Conservation (phyloP, 1,140 invertebrate species). For the Pachypeltis micranthus region DNA sequence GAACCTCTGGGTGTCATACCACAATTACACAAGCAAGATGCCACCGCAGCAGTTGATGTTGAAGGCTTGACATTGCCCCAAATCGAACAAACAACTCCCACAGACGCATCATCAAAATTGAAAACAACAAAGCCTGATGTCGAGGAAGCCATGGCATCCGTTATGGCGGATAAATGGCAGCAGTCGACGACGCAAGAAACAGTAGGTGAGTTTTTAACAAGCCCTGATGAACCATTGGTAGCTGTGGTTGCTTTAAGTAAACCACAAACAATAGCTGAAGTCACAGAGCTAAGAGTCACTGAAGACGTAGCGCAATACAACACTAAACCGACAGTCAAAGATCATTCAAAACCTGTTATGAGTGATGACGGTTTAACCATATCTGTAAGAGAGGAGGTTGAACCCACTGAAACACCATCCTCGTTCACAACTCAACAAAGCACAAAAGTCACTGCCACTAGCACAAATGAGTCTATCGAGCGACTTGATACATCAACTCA, state of each 20-base stretch:
- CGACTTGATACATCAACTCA: not conserved
- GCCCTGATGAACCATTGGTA: not conserved
- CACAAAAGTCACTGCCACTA: not conserved
- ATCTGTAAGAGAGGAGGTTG: not conserved
- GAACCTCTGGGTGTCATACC: not conserved
- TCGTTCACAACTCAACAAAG: not conserved
- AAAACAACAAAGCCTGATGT: constrained; percentile 3
- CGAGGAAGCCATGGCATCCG: not conserved
- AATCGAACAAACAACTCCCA: constrained; percentile 11
- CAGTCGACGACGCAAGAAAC: constrained; percentile 6
- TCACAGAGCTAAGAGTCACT: not conserved
- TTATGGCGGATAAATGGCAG: not conserved
- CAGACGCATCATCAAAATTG: constrained; percentile 7
- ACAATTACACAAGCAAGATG: not conserved
- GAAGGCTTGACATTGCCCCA: constrained; percentile 9
- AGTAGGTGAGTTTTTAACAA: constrained; percentile 11
- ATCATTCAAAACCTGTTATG: not conserved
- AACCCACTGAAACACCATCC: not conserved
- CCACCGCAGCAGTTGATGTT: constrained; percentile 12
- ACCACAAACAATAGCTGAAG: not conserved
- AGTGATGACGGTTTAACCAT: not conserved
- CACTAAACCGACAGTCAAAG: not conserved
- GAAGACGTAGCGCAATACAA: not conserved
- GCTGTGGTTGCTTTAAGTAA: not conserved
- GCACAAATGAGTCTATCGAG: not conserved